phyloP scores from a whole-genome alignment of 1,140 invertebrate genomes.

The Holcopasites calliopsidis region DNA sequence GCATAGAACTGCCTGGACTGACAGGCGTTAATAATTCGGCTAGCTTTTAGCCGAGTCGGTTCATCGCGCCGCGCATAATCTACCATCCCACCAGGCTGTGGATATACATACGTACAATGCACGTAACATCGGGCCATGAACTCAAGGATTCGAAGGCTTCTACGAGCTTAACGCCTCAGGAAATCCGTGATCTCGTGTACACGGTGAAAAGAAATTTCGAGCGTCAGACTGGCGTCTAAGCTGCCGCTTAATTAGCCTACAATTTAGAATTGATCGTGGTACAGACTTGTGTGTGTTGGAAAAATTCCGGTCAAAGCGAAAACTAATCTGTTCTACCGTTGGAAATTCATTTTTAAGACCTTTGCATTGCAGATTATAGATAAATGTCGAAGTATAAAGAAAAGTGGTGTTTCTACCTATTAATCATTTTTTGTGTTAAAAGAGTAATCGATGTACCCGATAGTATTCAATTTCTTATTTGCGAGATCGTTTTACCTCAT shows the following conservation, averaged over 20 bases:
- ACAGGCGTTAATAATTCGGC: constrained; percentile 46
- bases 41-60: constrained; percentile 41
- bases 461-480: too few species aligned
- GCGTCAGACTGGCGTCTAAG: background rate
- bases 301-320: too few species aligned
- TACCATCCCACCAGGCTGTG: constrained; percentile 10
- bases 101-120: constrained; percentile 15
- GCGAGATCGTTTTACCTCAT: too few species aligned
- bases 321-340: too few species aligned
- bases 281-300: background rate
- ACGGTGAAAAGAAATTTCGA: background rate
- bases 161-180: background rate
- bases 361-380: too few species aligned
- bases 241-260: background rate
- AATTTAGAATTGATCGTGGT: background rate
- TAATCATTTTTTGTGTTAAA: too few species aligned
- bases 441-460: too few species aligned
- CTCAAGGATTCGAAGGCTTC: constrained; percentile 23
- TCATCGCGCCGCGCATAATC: constrained; percentile 46
- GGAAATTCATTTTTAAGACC: too few species aligned
- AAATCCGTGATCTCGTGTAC: background rate
- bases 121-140: constrained; percentile 26
- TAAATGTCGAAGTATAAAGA: too few species aligned
- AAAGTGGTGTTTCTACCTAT: too few species aligned
- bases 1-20: constrained; percentile 37